Evolutionary conservation across 2,113 vertebrate species (phyloP), one percentile per base, ranked within the genome.

Genomic region (Nannobrachium achirus): DNA sequence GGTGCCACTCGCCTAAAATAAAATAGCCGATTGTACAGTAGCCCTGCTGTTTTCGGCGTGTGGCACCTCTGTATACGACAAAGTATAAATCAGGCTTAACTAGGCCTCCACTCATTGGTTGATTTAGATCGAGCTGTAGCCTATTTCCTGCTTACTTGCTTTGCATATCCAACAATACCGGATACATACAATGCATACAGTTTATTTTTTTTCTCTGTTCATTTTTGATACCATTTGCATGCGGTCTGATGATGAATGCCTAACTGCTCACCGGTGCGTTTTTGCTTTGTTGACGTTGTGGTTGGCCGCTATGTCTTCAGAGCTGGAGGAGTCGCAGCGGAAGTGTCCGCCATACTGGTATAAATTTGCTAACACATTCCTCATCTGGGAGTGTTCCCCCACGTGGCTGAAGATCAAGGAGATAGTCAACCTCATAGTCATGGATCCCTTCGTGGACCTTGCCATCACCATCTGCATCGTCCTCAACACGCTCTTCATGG

Each of bases 381-480:
- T 99, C 85, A 99, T 99, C 91, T 99, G 98, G 98, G 96, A 98
- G 33, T 99, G 98, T 86, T 92, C 88, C 76, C 98, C 98, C 0
- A 46, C 70, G 46, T 99, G 98, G 98, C 86, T 98, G 81, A 98
- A 93, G 84, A 91, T 98, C 79, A 99, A 99, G 90, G 95, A 98
- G 89, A 96, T 96, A 0, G 88, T 98, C 63, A 97, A 98, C 86
- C 73, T 96, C 50, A 96, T 99, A 45, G 98, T 99, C 58, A 98
- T 99, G 95, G 98, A 99, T 86, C 98, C 98, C 20, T 99, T 99
- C 15, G 98, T 99, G 76, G 98, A 99, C 79, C 83, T 99, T 81
- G 94, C 96, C 91, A 99, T 99, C 87, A 99, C 98, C 86, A 99
- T 99, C 90, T 99, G 98, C 78, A 99, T 99, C 15, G 97, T 98